Conservation (phyloP, 2,113 vertebrate species). For the Amphiprion ocellaris region DNA sequence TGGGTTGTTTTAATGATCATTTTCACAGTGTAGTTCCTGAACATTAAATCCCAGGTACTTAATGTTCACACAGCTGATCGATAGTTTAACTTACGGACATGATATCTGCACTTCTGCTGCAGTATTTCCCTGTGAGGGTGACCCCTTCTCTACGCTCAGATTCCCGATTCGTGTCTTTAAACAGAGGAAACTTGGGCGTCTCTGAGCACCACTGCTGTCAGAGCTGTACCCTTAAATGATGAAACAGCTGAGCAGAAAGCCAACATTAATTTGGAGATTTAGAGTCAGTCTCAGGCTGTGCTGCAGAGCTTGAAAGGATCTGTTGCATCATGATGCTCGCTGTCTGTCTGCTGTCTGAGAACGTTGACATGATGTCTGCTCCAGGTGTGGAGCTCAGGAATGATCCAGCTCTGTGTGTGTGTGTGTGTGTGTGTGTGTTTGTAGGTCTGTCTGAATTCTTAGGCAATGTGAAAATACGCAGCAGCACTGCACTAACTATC, state of each 20-base stretch:
- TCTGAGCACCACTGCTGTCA: not conserved
- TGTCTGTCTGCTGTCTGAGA: not conserved
- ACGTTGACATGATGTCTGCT: conserved; percentile 1
- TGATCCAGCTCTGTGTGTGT: not conserved
- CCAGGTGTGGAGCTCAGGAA: not conserved
- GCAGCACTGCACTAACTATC: not conserved
- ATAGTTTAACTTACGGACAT: too few species aligned
- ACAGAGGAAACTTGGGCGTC: not conserved
- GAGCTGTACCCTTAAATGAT: not conserved
- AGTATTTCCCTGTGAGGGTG: too few species aligned
- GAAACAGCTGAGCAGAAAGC: not conserved
- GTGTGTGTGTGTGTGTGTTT: too few species aligned
- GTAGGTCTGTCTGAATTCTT: too few species aligned
- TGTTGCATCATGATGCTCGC: not conserved
- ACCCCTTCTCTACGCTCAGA: too few species aligned
- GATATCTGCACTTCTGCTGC: too few species aligned
- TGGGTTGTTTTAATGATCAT: too few species aligned
- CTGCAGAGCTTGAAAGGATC: not conserved
- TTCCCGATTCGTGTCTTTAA: not conserved
- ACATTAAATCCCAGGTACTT: not conserved
- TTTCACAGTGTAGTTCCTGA: not conserved
- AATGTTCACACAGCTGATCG: too few species aligned
- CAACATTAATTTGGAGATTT: not conserved
- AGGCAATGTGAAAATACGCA: not conserved
- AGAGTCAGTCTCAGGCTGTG: not conserved